Conservation (phyloP, 2,888 invertebrate species). For the Spatulosminthurus flaviceps region DNA sequence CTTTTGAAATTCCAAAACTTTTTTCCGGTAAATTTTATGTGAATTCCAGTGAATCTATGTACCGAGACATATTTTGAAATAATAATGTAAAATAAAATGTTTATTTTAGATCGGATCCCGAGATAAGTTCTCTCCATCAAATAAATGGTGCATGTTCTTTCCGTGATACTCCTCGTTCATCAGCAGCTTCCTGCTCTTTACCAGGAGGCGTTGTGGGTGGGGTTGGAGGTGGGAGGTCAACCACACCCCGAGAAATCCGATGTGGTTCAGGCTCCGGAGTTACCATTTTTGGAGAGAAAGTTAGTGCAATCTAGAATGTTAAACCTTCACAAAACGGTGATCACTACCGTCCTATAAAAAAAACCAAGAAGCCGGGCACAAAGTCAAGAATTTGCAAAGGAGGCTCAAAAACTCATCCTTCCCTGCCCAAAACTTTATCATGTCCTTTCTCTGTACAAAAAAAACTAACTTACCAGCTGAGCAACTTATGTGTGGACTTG, state of each 20-base stretch:
- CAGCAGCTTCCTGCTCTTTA: slow-evolving; percentile 67
- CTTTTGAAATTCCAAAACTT: no score
- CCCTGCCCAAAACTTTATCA: no score
- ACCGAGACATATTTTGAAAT: no score
- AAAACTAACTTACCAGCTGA: neutral
- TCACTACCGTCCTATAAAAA: neutral
- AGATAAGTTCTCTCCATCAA: slow-evolving; percentile 63
- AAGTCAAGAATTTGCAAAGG: neutral
- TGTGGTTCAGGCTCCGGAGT: slow-evolving; percentile 63
- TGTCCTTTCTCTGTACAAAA: no score
- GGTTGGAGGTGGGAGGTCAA: slow-evolving; percentile 57
- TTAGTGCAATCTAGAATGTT: slow-evolving; percentile 62
- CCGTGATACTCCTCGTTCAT: slow-evolving; percentile 61
- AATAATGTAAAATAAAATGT: neutral
- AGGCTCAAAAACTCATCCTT: neutral
- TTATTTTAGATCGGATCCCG: slow-evolving; percentile 61
- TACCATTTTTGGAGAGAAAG: slow-evolving; percentile 62
- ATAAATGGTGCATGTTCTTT: slow-evolving; percentile 64
- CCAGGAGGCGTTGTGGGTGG: slow-evolving; percentile 48
- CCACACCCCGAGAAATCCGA: slow-evolving; percentile 63
- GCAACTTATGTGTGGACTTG: neutral
- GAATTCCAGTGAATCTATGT: no score
- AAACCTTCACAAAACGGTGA: neutral
- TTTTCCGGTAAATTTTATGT: no score
- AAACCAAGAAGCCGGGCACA: no score